Percentiles rank a stretch among this genome's conserved stretches.
These are phyloP conservation scores for Noctua janthina DNA, from an alignment of 2,888 invertebrate genomes.

Conservation along the genomic window DNA sequence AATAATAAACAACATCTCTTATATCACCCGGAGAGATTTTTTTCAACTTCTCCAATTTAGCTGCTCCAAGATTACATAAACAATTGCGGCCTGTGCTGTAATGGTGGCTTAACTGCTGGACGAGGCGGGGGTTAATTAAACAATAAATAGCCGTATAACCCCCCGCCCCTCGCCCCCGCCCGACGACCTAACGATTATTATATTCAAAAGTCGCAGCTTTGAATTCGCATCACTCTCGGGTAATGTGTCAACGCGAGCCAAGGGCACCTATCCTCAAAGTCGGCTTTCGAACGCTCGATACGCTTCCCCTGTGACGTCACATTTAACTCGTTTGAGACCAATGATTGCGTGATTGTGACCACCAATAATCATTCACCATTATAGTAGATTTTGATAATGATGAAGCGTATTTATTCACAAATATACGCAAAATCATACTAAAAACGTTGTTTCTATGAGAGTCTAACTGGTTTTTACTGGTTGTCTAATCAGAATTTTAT, in stretches of 20 bases:
- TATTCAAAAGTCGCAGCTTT: constrained; percentile 87
- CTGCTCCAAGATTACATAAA: constrained; percentile 82
- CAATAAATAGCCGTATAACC: constrained; percentile 84
- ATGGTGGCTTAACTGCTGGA: constrained; percentile 78
- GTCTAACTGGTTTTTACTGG: neutral
- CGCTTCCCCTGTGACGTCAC: constrained; percentile 30
- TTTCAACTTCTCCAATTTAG: constrained; percentile 82
- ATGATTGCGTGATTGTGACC: neutral
- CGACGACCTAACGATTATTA: constrained; percentile 84
- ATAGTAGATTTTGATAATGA: neutral
- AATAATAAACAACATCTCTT: constrained; percentile 66
- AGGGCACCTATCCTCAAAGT: constrained; percentile 65
- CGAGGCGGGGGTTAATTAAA: constrained; percentile 86
- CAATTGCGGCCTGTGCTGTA: constrained; percentile 78
- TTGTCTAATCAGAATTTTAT: constrained; percentile 24
- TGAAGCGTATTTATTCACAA: constrained; percentile 1
- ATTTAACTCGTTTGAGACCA: constrained; percentile 7
- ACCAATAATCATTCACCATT: neutral
- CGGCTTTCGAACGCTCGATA: constrained; percentile 29
- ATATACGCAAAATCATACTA: neutral
- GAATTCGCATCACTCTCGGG: constrained; percentile 89
- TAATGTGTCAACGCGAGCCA: constrained; percentile 86
- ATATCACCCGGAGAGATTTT: constrained; percentile 69
- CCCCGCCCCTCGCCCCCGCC: constrained; percentile 51
- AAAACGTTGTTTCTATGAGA: neutral